phyloP scores from a whole-genome alignment of 2,797 vertebrate species.

The Distichodus sexfasciatus region DNA sequence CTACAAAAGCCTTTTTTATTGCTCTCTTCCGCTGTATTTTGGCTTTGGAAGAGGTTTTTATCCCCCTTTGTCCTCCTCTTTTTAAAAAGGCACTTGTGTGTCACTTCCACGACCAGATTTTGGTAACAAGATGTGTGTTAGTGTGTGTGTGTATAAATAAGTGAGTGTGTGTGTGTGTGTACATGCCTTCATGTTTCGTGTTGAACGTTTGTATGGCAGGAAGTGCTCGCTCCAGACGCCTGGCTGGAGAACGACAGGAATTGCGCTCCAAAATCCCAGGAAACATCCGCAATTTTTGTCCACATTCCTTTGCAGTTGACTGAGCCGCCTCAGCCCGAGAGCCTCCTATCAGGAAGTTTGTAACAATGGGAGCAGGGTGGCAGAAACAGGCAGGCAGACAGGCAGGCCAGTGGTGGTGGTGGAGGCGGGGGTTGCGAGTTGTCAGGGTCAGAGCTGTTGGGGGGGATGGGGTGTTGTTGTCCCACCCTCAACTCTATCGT shows the following conservation, averaged over 20 bases:
- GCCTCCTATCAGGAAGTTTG: slow-evolving; percentile 76
- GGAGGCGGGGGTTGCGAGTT: slow-evolving; percentile 15
- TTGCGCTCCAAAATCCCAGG: slow-evolving; percentile 66
- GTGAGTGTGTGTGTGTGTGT: not conserved
- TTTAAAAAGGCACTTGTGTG: slow-evolving; percentile 31
- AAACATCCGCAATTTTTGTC: slow-evolving; percentile 73
- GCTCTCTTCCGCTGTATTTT: not conserved
- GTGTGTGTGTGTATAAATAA: not conserved
- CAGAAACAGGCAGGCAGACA: slow-evolving; percentile 77
- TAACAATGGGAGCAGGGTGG: slow-evolving; percentile 78
- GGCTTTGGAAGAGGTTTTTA: not conserved
- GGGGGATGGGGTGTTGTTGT: too few species aligned
- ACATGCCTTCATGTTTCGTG: slow-evolving; percentile 3
- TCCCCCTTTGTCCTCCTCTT: slow-evolving; percentile 9
- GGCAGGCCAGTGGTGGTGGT: slow-evolving; percentile 49
- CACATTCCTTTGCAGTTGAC: slow-evolving; percentile 79
- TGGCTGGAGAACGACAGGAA: slow-evolving; percentile 64
- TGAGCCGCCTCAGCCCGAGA: slow-evolving; percentile 70
- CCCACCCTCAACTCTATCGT: not conserved
- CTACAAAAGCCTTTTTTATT: slow-evolving; percentile 23
- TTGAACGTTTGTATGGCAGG: slow-evolving; percentile 45
- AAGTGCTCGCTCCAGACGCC: slow-evolving; percentile 66
- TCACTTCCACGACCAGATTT: slow-evolving; percentile 33
- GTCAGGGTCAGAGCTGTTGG: not conserved
- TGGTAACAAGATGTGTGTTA: slow-evolving; percentile 1